phyloP scores from a whole-genome alignment of 2,113 vertebrate species.

The Cebus imitator region DNA sequence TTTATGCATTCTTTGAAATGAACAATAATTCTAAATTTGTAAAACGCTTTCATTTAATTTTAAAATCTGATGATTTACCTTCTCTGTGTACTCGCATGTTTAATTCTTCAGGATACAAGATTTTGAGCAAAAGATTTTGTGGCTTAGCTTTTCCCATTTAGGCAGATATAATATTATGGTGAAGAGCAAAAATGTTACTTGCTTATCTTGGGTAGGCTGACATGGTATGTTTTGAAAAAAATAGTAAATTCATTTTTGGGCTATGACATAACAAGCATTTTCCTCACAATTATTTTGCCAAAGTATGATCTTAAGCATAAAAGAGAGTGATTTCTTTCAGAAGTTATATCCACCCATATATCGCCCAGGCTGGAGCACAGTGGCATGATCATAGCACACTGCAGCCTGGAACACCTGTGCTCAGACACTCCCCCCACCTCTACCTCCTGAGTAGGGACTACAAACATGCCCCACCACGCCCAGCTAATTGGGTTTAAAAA shows the following conservation, averaged over 20 bases:
- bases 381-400: too few relatives aligned
- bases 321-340: not conserved
- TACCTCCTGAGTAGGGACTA: too few relatives aligned
- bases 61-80: not conserved
- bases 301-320: not conserved
- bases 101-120: not conserved
- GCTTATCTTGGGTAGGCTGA: not conserved
- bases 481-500: too few relatives aligned
- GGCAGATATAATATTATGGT: not conserved
- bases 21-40: not conserved
- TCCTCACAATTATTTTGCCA: not conserved
- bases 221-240: not conserved
- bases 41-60: constrained; percentile 7
- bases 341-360: not conserved
- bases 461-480: too few relatives aligned
- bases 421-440: too few relatives aligned
- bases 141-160: not conserved
- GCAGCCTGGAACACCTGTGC: too few relatives aligned
- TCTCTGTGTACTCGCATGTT: not conserved
- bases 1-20: not conserved
- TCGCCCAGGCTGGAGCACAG: too few relatives aligned
- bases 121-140: constrained; percentile 25
- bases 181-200: not conserved
- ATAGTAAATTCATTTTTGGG: not conserved
- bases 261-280: not conserved